Evolutionary conservation across 2,888 invertebrate species (phyloP).

Genomic region (Omphaloscelis lunosa): DNA sequence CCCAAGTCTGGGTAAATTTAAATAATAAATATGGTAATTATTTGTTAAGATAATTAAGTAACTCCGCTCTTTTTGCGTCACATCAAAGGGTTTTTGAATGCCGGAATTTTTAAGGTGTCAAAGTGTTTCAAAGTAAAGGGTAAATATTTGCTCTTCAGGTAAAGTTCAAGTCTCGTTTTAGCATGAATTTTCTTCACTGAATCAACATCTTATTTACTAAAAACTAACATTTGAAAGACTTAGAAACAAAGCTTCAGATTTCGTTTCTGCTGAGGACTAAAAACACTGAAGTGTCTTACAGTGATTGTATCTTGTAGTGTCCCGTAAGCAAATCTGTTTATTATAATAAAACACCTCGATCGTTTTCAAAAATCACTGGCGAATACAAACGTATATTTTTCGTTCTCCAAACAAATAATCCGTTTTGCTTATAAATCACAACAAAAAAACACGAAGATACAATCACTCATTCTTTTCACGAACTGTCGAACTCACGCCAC

Average conservation of each 20-base stretch:
- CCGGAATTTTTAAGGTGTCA: constrained; percentile 55
- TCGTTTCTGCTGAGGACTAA: not conserved
- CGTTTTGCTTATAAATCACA: constrained; percentile 29
- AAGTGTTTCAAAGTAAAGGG: constrained; percentile 51
- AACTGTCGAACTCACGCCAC: constrained; percentile 56
- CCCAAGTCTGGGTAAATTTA: constrained; percentile 42
- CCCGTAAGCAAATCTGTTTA: not conserved
- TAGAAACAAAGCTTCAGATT: not conserved
- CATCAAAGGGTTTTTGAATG: constrained; percentile 56
- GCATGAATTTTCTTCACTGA: constrained; percentile 3
- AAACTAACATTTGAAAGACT: not conserved
- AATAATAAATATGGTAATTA: constrained; percentile 64
- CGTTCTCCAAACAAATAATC: constrained; percentile 5
- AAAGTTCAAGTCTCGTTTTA: constrained; percentile 38
- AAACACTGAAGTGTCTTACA: not conserved
- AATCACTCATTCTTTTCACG: constrained; percentile 54
- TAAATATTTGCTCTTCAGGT: constrained; percentile 47
- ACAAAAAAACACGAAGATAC: constrained; percentile 39
- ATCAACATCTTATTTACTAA: constrained; percentile 23
- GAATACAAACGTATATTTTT: not conserved
- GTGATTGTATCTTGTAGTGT: not conserved
- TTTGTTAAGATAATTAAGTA: constrained; percentile 63
- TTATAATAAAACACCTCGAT: not conserved
- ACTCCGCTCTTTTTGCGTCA: constrained; percentile 54
- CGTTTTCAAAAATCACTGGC: not conserved